Conservation (phyloP, 2,113 vertebrate genomes). For the Tetraodon nigroviridis region DNA sequence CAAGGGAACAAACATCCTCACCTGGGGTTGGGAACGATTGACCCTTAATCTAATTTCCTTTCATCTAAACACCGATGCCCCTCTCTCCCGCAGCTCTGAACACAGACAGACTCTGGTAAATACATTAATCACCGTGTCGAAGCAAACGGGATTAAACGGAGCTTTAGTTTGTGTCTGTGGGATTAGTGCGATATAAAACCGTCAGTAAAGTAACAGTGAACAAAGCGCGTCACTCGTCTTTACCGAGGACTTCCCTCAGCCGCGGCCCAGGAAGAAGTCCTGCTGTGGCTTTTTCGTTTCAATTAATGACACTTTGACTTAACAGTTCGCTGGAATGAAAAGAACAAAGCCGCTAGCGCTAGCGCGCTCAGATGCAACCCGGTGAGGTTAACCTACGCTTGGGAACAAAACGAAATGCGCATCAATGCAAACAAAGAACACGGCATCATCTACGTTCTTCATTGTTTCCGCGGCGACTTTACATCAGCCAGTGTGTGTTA, state of each 20-base stretch:
- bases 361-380: too few relatives aligned
- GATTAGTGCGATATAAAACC: constrained; percentile 39
- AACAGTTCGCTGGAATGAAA: too few relatives aligned
- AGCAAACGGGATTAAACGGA: constrained; percentile 41
- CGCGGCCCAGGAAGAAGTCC: too few relatives aligned
- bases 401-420: neutral
- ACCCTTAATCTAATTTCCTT: constrained; percentile 10
- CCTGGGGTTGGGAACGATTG: neutral
- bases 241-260: neutral
- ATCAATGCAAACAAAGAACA: too few relatives aligned
- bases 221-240: constrained; percentile 2
- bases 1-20: too few relatives aligned
- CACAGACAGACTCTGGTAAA: constrained; percentile 36
- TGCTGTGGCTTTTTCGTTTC: too few relatives aligned
- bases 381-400: neutral
- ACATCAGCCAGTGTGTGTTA: too few relatives aligned
- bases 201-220: constrained; percentile 12
- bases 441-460: too few relatives aligned
- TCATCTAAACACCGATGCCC: neutral
- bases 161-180: constrained; percentile 13
- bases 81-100: neutral
- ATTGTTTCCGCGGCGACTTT: too few relatives aligned
- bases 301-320: too few relatives aligned
- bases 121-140: constrained; percentile 25
- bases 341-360: too few relatives aligned